Evolutionary conservation across 2,113 vertebrate genomes (phyloP).

Genomic region (Promerops cafer): DNA sequence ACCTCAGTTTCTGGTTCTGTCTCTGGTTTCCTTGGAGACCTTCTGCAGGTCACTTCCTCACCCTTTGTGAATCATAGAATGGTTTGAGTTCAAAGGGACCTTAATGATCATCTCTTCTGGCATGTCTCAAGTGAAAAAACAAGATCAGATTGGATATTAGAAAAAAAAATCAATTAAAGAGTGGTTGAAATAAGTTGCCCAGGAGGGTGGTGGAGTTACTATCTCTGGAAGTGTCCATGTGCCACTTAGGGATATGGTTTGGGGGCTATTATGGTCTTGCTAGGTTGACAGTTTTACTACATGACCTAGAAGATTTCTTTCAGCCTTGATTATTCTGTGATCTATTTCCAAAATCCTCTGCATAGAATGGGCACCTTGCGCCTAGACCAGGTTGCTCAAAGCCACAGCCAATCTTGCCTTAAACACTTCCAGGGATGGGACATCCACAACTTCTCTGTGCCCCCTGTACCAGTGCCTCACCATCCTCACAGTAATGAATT

Average conservation of each 20-base stretch:
- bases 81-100: not conserved
- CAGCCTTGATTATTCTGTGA: not conserved
- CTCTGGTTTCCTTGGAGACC: conserved; percentile 1
- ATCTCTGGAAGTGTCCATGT: not conserved
- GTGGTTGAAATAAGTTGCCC: not conserved
- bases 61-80: not conserved
- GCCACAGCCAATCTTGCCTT: not conserved
- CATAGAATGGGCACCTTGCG: not conserved
- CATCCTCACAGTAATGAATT: not conserved
- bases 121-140: not conserved
- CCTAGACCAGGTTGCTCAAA: not conserved
- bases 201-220: not conserved
- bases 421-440: not conserved
- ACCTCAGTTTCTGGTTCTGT: not conserved
- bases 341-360: not conserved
- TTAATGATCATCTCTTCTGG: not conserved
- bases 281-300: not conserved
- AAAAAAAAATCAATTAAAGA: not conserved
- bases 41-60: not conserved
- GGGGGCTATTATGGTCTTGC: not conserved
- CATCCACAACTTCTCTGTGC: not conserved
- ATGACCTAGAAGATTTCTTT: not conserved
- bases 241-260: not conserved
- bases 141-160: not conserved
- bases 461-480: not conserved